These are phyloP conservation scores for Syngnathus scovelli DNA, from an alignment of 2,113 vertebrate genomes.

Conservation along the genomic window DNA sequence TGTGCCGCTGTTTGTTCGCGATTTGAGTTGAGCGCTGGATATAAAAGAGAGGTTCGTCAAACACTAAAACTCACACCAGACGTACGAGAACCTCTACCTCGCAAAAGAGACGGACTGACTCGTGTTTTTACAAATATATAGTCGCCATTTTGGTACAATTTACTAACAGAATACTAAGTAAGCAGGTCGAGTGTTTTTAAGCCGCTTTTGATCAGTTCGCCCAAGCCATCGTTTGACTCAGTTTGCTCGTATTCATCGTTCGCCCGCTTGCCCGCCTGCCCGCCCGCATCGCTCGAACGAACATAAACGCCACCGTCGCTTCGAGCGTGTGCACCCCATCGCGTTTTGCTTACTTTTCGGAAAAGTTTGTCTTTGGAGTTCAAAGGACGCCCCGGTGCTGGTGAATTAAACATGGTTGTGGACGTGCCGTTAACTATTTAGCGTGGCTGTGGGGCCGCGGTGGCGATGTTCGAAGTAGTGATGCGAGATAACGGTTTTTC, in stretches of 20 bases:
- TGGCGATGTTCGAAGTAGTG: constrained; percentile 35
- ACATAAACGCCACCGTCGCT: neutral
- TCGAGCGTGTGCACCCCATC: neutral
- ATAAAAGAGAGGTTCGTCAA: constrained; percentile 17
- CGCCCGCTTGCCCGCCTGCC: no score
- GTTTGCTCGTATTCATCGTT: neutral
- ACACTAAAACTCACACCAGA: constrained; percentile 22
- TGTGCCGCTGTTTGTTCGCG: constrained; percentile 10
- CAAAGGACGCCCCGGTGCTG: neutral
- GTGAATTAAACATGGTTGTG: constrained; percentile 28
- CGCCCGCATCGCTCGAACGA: neutral
- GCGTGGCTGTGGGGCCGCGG: neutral
- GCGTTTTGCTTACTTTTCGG: constrained; percentile 7
- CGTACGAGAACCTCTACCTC: neutral
- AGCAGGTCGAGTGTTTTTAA: neutral
- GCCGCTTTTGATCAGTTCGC: constrained; percentile 8
- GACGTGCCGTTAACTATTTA: constrained; percentile 39
- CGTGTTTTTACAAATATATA: constrained; percentile 1
- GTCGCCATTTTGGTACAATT: constrained; percentile 36
- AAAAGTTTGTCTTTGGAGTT: constrained; percentile 44
- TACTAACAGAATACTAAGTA: constrained; percentile 6
- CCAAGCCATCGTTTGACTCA: neutral
- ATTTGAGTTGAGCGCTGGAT: neutral
- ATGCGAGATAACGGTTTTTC: constrained; percentile 67
- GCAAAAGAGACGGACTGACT: neutral